Conservation (phyloP, 2,888 invertebrate species). For the Cephus runcator region DNA sequence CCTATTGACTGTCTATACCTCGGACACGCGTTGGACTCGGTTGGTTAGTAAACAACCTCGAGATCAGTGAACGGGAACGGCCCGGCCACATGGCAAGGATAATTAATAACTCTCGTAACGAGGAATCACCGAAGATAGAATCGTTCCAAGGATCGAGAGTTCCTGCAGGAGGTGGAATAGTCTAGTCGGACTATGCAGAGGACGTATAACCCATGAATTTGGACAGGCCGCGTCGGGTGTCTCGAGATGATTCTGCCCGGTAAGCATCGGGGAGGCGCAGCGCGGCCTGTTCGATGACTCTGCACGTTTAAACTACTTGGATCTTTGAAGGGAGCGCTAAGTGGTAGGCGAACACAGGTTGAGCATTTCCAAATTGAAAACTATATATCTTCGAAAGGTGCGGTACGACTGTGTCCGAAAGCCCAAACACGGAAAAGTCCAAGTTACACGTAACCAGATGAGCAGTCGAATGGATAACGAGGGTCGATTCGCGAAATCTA, state of each 20-base stretch:
- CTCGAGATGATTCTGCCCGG: slow-evolving; percentile 38
- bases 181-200: not conserved
- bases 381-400: not conserved
- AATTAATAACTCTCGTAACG: slow-evolving; percentile 55
- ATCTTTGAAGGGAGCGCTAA: slow-evolving; percentile 30
- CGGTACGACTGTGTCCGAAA: not conserved
- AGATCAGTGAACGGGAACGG: slow-evolving; percentile 14
- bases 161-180: not conserved
- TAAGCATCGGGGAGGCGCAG: slow-evolving; percentile 24
- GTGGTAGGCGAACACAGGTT: slow-evolving; percentile 40
- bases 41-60: not conserved
- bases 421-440: not conserved
- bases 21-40: not conserved
- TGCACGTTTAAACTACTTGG: slow-evolving; percentile 29
- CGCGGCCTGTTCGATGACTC: slow-evolving; percentile 40
- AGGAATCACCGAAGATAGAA: slow-evolving; percentile 37
- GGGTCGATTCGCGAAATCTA: not conserved
- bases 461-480: not conserved
- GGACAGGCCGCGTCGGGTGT: slow-evolving; percentile 16
- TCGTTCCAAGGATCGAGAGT: slow-evolving; percentile 20
- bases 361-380: slow-evolving; percentile 17
- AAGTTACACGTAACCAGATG: not conserved
- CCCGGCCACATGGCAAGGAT: slow-evolving; percentile 27
- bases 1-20: not conserved
- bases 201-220: not conserved